Evolutionary conservation across 2,113 vertebrate species (phyloP).

Genomic region (Cyprinodon tularosa): DNA sequence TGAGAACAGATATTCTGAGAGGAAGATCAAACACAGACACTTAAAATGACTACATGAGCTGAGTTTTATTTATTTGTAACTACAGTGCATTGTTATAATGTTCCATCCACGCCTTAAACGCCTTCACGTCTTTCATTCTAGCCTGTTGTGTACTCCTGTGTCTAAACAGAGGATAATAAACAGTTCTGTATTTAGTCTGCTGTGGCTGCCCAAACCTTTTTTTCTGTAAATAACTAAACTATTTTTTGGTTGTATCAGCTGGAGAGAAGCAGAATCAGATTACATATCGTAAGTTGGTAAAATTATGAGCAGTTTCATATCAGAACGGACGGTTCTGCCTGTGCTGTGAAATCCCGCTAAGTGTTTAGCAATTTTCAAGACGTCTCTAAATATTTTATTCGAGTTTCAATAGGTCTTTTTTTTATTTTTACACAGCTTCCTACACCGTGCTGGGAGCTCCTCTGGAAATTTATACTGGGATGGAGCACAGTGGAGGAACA

Average conservation of each 20-base stretch:
- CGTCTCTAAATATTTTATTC: constrained; percentile 1
- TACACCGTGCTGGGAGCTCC: constrained; percentile 83
- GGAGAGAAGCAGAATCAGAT: constrained; percentile 17
- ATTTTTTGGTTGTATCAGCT: background rate
- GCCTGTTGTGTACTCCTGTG: constrained; percentile 29
- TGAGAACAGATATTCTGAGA: background rate
- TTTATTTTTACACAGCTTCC: constrained; percentile 77
- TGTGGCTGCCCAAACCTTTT: constrained; percentile 31
- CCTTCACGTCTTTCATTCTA: constrained; percentile 36
- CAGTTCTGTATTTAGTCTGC: constrained; percentile 60
- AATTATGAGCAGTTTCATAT: background rate
- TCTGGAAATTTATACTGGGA: constrained; percentile 82
- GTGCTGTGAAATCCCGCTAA: background rate
- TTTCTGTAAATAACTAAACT: constrained; percentile 25
- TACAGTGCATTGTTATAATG: constrained; percentile 5
- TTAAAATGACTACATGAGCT: constrained; percentile 6
- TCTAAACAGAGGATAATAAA: constrained; percentile 40
- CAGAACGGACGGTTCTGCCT: background rate
- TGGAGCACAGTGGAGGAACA: constrained; percentile 81
- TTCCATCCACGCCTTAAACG: constrained; percentile 1
- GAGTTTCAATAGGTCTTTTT: background rate
- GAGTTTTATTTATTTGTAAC: constrained; percentile 23
- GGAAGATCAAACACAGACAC: constrained; percentile 6
- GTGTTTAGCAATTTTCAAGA: background rate
- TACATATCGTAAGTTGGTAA: background rate